These are phyloP conservation scores for Nomada ruficornis DNA, from an alignment of 2,888 invertebrate species.

Conservation along the genomic window DNA sequence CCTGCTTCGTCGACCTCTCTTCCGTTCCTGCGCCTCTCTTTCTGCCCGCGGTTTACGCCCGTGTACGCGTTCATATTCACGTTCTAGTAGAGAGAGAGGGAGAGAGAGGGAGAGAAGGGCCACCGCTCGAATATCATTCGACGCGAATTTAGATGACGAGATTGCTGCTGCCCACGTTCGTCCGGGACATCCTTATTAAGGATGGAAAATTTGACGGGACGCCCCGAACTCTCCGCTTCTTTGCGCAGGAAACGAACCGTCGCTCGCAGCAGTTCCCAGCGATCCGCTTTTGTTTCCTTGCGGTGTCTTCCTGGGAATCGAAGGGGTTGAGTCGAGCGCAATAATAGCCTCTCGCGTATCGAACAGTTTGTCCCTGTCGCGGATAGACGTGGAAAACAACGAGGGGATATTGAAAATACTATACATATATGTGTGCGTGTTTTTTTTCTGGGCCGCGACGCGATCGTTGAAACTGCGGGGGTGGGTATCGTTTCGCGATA, in stretches of 20 bases:
- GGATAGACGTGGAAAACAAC: neutral
- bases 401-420: neutral
- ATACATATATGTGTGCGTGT: neutral
- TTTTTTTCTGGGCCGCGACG: conserved; percentile 11
- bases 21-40: neutral
- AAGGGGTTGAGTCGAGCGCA: no score
- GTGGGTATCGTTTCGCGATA: conserved; percentile 55
- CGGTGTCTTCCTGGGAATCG: no score
- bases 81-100: conserved; percentile 32
- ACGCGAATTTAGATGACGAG: conserved; percentile 71
- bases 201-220: conserved; percentile 51
- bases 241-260: neutral
- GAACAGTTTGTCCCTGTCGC: neutral
- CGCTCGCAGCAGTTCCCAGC: neutral
- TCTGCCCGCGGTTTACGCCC: conserved; percentile 36
- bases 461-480: conserved; percentile 31
- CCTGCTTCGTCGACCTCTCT: conserved; percentile 59
- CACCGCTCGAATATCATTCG: conserved; percentile 64
- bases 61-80: conserved; percentile 50
- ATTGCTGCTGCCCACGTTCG: conserved; percentile 52
- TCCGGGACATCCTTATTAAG: conserved; percentile 72
- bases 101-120: neutral
- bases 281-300: neutral
- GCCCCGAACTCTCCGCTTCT: neutral
- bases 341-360: no score